Evolutionary conservation across 2,113 vertebrate species (phyloP).

Genomic region (Dendropsophus ebraccatus): DNA sequence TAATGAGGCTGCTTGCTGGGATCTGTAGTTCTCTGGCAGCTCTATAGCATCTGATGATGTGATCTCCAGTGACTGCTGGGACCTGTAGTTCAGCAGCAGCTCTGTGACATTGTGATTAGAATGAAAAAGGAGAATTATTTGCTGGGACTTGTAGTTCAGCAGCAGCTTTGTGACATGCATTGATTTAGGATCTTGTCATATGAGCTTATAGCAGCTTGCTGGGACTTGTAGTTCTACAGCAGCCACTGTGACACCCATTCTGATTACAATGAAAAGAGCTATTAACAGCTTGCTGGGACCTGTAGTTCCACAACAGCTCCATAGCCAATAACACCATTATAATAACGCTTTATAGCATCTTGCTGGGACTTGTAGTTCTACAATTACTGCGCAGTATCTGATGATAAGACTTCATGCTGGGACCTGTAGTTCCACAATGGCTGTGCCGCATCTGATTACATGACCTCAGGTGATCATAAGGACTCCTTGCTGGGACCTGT

Average conservation of each 20-base stretch:
- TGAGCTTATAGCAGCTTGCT: too few species aligned
- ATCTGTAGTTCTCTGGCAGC: too few species aligned
- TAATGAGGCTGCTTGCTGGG: too few species aligned
- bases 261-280: too few species aligned
- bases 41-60: too few species aligned
- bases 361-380: not conserved
- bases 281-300: not conserved
- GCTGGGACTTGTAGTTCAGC: not conserved
- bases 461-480: too few species aligned
- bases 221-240: too few species aligned
- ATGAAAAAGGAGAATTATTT: not conserved
- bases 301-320: not conserved
- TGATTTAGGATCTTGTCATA: too few species aligned
- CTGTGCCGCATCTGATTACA: not conserved
- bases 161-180: too few species aligned
- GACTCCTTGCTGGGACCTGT: too few species aligned
- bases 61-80: not conserved
- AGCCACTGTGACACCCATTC: too few species aligned
- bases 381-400: not conserved
- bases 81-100: not conserved
- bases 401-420: not conserved
- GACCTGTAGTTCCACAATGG: not conserved
- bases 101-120: not conserved
- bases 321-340: not conserved
- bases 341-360: too few species aligned